Conservation (phyloP, 2,113 vertebrate species). For the Fregata magnificens region DNA sequence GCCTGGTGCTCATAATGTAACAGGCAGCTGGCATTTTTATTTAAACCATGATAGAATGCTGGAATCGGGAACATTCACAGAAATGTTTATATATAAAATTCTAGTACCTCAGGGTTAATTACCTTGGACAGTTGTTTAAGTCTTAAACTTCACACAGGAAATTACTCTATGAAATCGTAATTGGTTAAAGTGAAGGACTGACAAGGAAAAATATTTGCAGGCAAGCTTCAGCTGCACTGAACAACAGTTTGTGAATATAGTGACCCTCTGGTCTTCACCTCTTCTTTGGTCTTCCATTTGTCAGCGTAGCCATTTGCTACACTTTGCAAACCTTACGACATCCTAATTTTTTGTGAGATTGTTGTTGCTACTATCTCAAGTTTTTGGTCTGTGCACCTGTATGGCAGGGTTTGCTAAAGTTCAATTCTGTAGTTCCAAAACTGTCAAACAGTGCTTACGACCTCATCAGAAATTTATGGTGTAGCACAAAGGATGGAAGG, state of each 20-base stretch:
- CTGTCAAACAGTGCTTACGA: rapidly evolving
- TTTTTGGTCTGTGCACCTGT: neutral
- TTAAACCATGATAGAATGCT: neutral
- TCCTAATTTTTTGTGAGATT: neutral
- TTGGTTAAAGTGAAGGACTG: neutral
- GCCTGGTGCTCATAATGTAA: neutral
- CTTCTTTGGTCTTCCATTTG: neutral
- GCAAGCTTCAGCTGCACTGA: neutral
- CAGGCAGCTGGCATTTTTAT: neutral
- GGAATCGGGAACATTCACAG: neutral
- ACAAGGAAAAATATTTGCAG: neutral
- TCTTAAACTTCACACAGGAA: neutral
- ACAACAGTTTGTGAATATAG: neutral
- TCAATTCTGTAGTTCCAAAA: neutral
- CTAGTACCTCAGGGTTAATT: neutral
- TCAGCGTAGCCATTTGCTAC: neutral
- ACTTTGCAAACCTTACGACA: neutral
- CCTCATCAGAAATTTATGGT: rapidly evolving
- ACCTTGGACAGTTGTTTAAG: neutral
- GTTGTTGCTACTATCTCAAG: neutral
- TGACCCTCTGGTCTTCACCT: neutral
- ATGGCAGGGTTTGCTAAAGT: rapidly evolving
- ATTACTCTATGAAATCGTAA: neutral
- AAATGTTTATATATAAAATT: neutral
- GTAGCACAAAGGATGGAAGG: no score